Percentiles rank a stretch among this genome's conserved stretches.
These are phyloP conservation scores for Agelas oroides DNA, from an alignment of 37 sponge, comb jelly and placozoan genomes.

Conservation along the genomic window DNA sequence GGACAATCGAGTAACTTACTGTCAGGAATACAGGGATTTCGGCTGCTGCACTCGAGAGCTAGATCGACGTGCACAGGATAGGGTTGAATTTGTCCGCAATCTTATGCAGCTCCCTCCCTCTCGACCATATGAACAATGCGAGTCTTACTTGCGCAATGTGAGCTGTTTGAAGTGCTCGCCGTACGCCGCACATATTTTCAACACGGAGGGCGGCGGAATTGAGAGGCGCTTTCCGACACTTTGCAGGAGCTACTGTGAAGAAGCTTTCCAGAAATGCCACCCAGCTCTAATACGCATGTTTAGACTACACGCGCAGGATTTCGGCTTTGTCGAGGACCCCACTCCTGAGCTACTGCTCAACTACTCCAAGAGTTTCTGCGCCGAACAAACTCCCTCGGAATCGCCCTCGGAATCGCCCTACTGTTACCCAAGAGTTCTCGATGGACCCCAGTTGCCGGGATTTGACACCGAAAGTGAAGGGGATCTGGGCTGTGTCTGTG, in stretches of 20 bases:
- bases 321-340: neutral
- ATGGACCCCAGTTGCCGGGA: conserved; percentile 43
- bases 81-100: neutral
- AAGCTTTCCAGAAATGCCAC: conserved; percentile 57
- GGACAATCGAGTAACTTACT: conserved; percentile 19
- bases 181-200: conserved; percentile 77
- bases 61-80: conserved; percentile 22
- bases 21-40: conserved; percentile 58
- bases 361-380: conserved; percentile 58
- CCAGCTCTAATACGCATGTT: conserved; percentile 39
- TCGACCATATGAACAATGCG: conserved; percentile 14
- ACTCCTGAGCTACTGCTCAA: neutral
- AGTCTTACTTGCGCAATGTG: conserved; percentile 43
- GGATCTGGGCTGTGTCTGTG: conserved; percentile 69
- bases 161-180: conserved; percentile 75
- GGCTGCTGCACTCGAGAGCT: conserved; percentile 50
- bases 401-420: conserved; percentile 44
- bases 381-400: neutral
- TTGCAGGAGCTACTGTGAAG: conserved; percentile 58
- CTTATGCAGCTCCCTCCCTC: neutral
- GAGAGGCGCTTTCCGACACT: conserved; percentile 52
- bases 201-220: conserved; percentile 32
- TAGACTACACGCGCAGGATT: neutral
- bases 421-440: conserved; percentile 77
- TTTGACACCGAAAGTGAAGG: neutral